phyloP scores from a whole-genome alignment of 30 jellyfish, hydroid and myxozoan genomes.

The Rhopilema esculentum region DNA sequence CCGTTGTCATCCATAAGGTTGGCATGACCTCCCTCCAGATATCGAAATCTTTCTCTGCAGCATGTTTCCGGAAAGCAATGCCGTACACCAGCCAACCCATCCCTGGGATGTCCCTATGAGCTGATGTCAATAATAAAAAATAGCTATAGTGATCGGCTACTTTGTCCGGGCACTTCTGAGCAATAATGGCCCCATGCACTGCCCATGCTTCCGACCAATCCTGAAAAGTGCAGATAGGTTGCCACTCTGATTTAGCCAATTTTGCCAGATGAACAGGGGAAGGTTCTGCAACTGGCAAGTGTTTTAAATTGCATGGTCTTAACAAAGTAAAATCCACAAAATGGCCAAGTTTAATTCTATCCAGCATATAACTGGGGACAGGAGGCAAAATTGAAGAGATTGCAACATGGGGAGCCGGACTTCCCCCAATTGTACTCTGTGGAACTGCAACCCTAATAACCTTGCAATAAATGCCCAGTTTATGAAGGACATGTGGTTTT shows the following conservation, averaged over 20 bases:
- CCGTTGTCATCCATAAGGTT: slow-evolving; percentile 30
- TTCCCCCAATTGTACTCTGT: no score
- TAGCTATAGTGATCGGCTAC: not conserved
- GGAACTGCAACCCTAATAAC: no score
- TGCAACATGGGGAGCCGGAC: no score
- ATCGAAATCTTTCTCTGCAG: not conserved
- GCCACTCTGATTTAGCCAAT: not conserved
- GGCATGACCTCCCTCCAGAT: slow-evolving; percentile 24
- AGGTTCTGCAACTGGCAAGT: not conserved
- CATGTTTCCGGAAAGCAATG: slow-evolving; percentile 22
- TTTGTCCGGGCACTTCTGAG: not conserved
- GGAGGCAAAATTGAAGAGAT: not conserved
- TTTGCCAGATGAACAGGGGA: not conserved
- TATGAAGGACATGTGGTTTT: no score
- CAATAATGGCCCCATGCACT: not conserved
- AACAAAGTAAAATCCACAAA: not conserved
- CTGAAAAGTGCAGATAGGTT: slow-evolving; percentile 7
- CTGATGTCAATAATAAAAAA: slow-evolving; percentile 10
- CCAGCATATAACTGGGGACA: not conserved
- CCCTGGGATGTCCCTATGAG: slow-evolving; percentile 14
- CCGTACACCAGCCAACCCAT: slow-evolving; percentile 29
- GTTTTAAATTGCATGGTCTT: not conserved
- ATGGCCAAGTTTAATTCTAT: not conserved
- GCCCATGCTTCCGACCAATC: slow-evolving; percentile 55
- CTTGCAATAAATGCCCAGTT: no score